Conservation (phyloP, 2,888 invertebrate species). For the Stratiomys singularior region DNA sequence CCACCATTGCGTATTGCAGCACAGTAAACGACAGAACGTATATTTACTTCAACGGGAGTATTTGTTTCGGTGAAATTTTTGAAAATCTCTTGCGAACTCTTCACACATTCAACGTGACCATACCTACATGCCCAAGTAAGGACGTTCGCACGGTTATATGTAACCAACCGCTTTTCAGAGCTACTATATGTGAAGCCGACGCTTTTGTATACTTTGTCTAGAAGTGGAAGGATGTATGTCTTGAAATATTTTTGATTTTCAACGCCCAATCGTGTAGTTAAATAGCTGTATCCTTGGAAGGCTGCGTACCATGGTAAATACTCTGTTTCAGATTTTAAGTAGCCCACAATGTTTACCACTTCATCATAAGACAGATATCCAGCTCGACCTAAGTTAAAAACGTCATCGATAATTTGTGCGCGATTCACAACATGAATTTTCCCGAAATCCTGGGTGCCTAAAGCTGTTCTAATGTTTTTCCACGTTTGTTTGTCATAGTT, state of each 20-base stretch:
- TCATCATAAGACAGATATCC: constrained; percentile 70
- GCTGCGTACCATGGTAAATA: constrained; percentile 84
- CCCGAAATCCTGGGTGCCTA: constrained; percentile 63
- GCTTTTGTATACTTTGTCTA: constrained; percentile 66
- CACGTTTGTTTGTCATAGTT: constrained; percentile 73
- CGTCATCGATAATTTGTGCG: constrained; percentile 85
- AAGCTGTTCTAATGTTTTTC: constrained; percentile 66
- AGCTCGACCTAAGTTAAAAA: constrained; percentile 78
- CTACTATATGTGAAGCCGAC: constrained; percentile 66
- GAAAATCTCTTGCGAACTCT: constrained; percentile 65
- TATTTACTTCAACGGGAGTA: constrained; percentile 70
- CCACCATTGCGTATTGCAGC: constrained; percentile 74
- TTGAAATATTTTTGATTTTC: constrained; percentile 57
- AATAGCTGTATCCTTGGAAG: constrained; percentile 64
- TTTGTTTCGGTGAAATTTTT: constrained; percentile 24
- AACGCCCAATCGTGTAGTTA: constrained; percentile 59
- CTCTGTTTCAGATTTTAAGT: constrained; percentile 74
- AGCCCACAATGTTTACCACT: constrained; percentile 75
- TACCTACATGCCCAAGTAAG: constrained; percentile 74
- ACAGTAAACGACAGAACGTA: constrained; percentile 79
- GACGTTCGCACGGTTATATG: constrained; percentile 70
- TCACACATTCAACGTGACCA: constrained; percentile 70
- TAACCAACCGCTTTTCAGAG: constrained; percentile 68
- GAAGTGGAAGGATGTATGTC: constrained; percentile 66
- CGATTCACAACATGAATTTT: constrained; percentile 74